Conservation (phyloP, 2,797 vertebrate genomes). For the Nyctalus aviator region DNA sequence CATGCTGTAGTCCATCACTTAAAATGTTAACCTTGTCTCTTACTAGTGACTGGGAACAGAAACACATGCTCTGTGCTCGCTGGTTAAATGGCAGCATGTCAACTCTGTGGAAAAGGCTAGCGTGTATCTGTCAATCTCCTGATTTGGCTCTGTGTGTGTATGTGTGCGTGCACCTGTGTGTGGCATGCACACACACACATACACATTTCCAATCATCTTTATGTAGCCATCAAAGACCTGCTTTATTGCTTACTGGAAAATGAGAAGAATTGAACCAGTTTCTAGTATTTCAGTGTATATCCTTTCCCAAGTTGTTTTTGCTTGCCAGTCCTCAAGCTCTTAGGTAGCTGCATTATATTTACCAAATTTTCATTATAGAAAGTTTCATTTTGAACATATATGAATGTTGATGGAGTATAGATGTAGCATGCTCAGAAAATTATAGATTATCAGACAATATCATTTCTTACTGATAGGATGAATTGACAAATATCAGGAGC, state of each 20-base stretch:
- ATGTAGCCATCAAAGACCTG: conserved; percentile 15
- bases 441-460: background rate
- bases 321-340: background rate
- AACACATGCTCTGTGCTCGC: conserved; percentile 82
- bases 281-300: background rate
- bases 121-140: conserved; percentile 81
- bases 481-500: background rate
- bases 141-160: background rate
- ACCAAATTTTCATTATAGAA: conserved; percentile 32
- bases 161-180: background rate
- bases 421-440: background rate
- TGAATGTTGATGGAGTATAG: background rate
- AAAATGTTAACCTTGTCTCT: conserved; percentile 91
- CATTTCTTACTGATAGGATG: background rate
- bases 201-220: background rate
- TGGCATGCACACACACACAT: background rate
- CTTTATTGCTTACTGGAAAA: background rate
- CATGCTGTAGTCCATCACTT: conserved; percentile 86
- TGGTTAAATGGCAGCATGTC: conserved; percentile 89
- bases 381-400: background rate
- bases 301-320: conserved; percentile 1
- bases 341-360: background rate
- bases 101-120: conserved; percentile 81
- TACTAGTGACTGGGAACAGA: conserved; percentile 84
- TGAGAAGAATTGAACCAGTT: conserved; percentile 11